Base-by-base conservation (phyloP, 2,888 invertebrate species). In the Meiosimyza decipiens region DNA sequence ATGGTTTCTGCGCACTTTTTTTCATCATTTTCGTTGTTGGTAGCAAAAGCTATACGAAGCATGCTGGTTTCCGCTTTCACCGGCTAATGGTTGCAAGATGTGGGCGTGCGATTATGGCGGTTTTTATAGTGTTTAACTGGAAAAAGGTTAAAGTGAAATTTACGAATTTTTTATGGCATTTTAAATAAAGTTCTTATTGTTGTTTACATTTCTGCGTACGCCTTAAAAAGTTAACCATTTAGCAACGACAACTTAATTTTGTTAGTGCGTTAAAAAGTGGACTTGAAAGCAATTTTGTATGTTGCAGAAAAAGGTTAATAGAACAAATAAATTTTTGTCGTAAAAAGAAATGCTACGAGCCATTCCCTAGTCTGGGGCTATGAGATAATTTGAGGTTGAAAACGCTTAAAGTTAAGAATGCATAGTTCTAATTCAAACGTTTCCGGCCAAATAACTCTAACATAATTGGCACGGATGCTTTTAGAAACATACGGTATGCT, bases 131-230 rank as follows among this genome's bases (percentile, higher is more conserved):
- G 22, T 57, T 57, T 15, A 22, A 57, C 40, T 40, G 40, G 40
- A 40, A 40, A 40, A 40, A 40, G 40, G 40, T 40, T 40, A 40
- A 40, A 40, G 40, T 9, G 40, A 40, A 40, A 40, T 40, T 40
- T 40, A 40, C 40, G 40, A 15, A 22, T 3, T 28, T 18, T 51
- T 63, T 63, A 64, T 50, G 51, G 51, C 13, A 49, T n/a, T 50
- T 51, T 64, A 64, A 64, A 64, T 51, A 16, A n/a, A 28, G 51
- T 64, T 22, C 51, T 51, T 28, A 64, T 52, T 52, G 64, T 64
- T 64, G 51, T 18, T 22, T 49, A 15, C 28, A 64, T 15, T 22
- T 51, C 18, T 13, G 40, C 1, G 40, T 40, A 9, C 40, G 40
- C 40, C 9, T 40, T 9, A 40, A 40, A 40, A 40, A 40, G 40